phyloP scores from a whole-genome alignment of 2,113 vertebrate species.

The Octodon degus region DNA sequence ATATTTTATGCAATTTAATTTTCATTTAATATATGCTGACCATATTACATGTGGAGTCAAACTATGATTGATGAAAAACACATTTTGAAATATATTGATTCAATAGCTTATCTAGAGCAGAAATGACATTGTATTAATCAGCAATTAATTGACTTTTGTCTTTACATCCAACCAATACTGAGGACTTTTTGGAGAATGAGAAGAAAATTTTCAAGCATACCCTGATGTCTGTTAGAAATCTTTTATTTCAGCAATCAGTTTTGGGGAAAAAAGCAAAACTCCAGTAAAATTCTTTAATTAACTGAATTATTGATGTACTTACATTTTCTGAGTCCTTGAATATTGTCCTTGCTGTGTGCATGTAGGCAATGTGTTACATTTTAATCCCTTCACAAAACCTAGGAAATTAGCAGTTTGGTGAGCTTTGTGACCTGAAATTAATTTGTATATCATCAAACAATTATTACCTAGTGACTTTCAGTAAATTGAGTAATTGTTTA shows the following conservation, averaged over 20 bases:
- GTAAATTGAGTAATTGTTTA: slow-evolving; percentile 50
- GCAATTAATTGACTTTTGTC: slow-evolving; percentile 75
- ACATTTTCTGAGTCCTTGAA: background rate
- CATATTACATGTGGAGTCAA: background rate
- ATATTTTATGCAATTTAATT: background rate
- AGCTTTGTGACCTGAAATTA: slow-evolving; percentile 55
- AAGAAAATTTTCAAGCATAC: slow-evolving; percentile 55
- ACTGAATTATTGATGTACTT: background rate
- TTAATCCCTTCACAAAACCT: background rate
- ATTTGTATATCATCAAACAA: slow-evolving; percentile 48
- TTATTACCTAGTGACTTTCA: slow-evolving; percentile 26
- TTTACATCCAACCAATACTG: slow-evolving; percentile 68
- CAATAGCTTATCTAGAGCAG: slow-evolving; percentile 60
- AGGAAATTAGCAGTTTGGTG: slow-evolving; percentile 36
- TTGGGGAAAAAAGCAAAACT: background rate
- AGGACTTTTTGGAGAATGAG: slow-evolving; percentile 74
- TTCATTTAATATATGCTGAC: slow-evolving; percentile 28
- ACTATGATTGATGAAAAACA: background rate
- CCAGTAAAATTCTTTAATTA: slow-evolving; percentile 23
- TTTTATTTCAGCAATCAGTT: slow-evolving; percentile 25
- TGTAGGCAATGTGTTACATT: background rate
- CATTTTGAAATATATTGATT: slow-evolving; percentile 41
- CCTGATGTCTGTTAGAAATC: slow-evolving; percentile 40
- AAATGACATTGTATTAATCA: slow-evolving; percentile 76
- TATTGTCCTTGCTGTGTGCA: background rate